Percentiles rank a stretch among this genome's conserved stretches.
Evolutionary conservation across 2,888 invertebrate species (phyloP).

Genomic region (Lasioglossum pauxillum): DNA sequence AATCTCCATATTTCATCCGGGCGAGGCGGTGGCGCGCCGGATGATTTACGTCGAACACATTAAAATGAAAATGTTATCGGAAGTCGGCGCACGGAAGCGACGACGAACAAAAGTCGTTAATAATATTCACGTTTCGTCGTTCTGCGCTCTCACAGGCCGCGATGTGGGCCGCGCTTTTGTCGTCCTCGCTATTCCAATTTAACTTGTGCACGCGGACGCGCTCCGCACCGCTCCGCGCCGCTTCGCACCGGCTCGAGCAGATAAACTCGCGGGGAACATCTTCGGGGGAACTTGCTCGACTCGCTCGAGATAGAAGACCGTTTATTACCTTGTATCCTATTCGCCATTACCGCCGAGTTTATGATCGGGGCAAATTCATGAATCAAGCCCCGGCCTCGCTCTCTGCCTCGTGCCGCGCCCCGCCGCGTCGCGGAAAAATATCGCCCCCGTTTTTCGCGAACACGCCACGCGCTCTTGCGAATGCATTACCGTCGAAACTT

Average conservation of each 20-base stretch:
- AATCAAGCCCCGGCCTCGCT: constrained; percentile 32
- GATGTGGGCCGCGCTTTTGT: constrained; percentile 5
- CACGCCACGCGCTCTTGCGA: background rate
- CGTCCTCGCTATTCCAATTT: constrained; percentile 36
- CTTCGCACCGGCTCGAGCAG: constrained; percentile 18
- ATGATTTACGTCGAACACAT: constrained; percentile 45
- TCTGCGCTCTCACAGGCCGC: background rate
- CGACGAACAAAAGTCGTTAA: constrained; percentile 42
- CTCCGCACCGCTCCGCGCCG: background rate
- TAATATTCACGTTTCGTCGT: constrained; percentile 37
- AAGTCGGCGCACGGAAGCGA: background rate
- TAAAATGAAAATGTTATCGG: constrained; percentile 54
- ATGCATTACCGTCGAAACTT: background rate
- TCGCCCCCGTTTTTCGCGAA: constrained; percentile 42
- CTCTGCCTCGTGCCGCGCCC: background rate
- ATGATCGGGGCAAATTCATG: constrained; percentile 58
- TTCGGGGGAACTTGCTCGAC: constrained; percentile 43
- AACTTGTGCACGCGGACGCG: constrained; percentile 38
- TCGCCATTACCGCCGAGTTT: constrained; percentile 56
- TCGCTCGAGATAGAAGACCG: constrained; percentile 51
- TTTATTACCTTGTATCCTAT: constrained; percentile 63
- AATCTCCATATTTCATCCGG: constrained; percentile 46
- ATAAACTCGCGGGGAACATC: constrained; percentile 35
- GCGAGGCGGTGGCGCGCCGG: background rate
- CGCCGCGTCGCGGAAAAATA: constrained; percentile 32